Evolutionary conservation across 2,888 invertebrate species (phyloP), one percentile per base, ranked within the genome.

Genomic region (Leptura quadrifasciata): DNA sequence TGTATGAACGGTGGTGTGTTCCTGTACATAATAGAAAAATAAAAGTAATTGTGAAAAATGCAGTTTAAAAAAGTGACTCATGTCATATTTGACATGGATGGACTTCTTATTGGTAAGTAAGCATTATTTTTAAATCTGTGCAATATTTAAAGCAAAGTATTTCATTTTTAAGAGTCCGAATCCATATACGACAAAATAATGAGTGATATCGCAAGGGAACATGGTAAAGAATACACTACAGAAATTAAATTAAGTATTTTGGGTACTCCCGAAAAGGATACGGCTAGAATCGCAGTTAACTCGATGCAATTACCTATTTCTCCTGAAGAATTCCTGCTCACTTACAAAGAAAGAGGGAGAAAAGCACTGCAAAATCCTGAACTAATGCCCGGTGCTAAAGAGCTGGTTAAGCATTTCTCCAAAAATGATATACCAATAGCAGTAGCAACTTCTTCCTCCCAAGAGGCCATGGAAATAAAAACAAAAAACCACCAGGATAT

Each of bases 201-300:
- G 81, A 91, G 92, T 79, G 91, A 92, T 83, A 92, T 96, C 80
- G 93, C 94, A 80, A 91, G 91, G 6, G 91, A 92, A 79, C 96
- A 93, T 89, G 95, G 94, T 0, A 95, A 94, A 84, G 88, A 90
- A 55, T 98, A 96, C 89, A 95, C 95, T 0, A 92, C 93, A 86
- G 95, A 96, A 76, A 89, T 92, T 20, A 92, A 92, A 85, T 85
- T 90, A 74, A 90, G 89, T 82, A 86, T 90, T 54, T 88, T 92
- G 87, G 92, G 92, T 0, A 90, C 90, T 58, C 89, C 90, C 5
- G 91, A 91, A 76, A 83, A 82, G 35, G 91, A 91, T 31, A 90
- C 93, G 0, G 91, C 92, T 5, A 84, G 85, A 77, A 90, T 90
- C 0, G 90, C 93, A 2, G 90, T 93, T 0, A 84, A 87, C 6